These are phyloP conservation scores for Aleiodes alternator DNA, from an alignment of 2,888 invertebrate species.

Conservation along the genomic window DNA sequence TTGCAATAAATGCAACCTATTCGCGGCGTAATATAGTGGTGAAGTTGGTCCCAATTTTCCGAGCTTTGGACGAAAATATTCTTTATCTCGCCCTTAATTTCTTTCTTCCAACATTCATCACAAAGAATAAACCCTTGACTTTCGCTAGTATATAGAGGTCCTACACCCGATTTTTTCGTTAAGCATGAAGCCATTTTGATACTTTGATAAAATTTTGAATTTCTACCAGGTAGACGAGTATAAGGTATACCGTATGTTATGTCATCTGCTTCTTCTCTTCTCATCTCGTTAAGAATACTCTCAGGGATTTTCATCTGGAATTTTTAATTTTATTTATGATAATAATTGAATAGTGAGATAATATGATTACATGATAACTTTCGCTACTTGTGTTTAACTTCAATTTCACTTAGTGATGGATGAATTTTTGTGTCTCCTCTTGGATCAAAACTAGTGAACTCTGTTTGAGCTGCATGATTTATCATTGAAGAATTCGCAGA, in stretches of 20 bases:
- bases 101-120: neutral
- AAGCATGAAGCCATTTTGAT: neutral
- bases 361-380: neutral
- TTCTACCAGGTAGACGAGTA: conserved; percentile 17
- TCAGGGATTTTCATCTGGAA: conserved; percentile 23
- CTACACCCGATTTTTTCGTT: neutral
- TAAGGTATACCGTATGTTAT: conserved; percentile 19
- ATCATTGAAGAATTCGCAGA: neutral
- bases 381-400: neutral
- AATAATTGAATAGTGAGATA: too few relatives aligned
- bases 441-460: too few relatives aligned
- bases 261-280: conserved; percentile 4
- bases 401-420: neutral
- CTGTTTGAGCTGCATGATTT: too few relatives aligned
- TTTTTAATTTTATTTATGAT: neutral
- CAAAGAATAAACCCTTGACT: neutral
- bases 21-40: too few relatives aligned
- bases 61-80: too few relatives aligned
- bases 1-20: neutral
- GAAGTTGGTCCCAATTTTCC: too few relatives aligned
- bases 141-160: too few relatives aligned
- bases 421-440: too few relatives aligned
- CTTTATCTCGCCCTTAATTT: too few relatives aligned
- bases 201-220: conserved; percentile 17
- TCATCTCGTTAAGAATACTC: neutral